A percentile compares a stretch with the other conserved stretches of the same genome.
Evolutionary conservation across 2,888 invertebrate species (phyloP).

Genomic region (Lithosia quadra): DNA sequence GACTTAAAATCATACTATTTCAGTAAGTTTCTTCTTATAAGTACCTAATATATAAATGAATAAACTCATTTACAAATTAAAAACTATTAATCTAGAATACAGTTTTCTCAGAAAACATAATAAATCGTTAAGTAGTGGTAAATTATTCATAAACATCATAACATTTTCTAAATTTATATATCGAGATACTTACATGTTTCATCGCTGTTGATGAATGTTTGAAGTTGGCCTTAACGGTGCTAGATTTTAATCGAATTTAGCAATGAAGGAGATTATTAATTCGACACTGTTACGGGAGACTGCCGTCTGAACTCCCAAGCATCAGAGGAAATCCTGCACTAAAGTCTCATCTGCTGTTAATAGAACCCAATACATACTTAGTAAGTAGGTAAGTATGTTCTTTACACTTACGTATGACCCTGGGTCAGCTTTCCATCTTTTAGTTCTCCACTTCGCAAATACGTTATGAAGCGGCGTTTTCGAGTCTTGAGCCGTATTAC

Average conservation of each 20-base stretch:
- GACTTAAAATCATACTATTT: too few species aligned
- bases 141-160: neutral
- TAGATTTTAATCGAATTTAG: neutral
- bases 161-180: neutral
- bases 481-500: too few species aligned
- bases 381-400: too few species aligned
- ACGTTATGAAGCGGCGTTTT: too few species aligned
- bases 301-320: neutral
- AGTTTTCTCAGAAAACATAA: neutral
- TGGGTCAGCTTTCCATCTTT: too few species aligned
- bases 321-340: too few species aligned
- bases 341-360: too few species aligned
- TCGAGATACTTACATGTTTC: neutral
- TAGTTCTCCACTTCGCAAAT: too few species aligned
- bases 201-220: neutral
- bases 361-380: too few species aligned
- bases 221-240: neutral
- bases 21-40: too few species aligned
- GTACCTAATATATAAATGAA: neutral
- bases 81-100: neutral
- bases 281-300: neutral
- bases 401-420: too few species aligned
- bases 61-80: slow-evolving; percentile 1
- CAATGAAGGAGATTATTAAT: neutral
- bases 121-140: slow-evolving; percentile 1